These are phyloP conservation scores for Eptatretus atami DNA, from an alignment of 2,797 vertebrate genomes.

Conservation along the genomic window DNA sequence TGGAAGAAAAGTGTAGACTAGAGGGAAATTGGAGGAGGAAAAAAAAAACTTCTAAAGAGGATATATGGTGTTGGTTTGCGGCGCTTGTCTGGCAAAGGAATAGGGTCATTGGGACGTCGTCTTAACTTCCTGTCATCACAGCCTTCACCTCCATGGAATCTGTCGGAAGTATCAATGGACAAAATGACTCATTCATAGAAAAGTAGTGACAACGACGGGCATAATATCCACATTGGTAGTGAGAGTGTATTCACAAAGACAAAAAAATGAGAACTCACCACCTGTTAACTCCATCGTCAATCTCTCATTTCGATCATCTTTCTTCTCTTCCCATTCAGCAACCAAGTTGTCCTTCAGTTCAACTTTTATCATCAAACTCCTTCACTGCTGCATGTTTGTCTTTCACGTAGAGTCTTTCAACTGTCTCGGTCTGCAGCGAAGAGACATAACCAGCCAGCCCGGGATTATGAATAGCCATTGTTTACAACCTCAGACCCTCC, in stretches of 20 bases:
- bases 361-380: conserved; percentile 94
- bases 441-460: not conserved
- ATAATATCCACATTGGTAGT: too few species aligned
- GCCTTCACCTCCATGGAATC: conserved; percentile 99
- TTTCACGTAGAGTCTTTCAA: conserved; percentile 85
- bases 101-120: conserved; percentile 69
- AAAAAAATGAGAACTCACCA: conserved; percentile 19
- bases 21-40: not conserved
- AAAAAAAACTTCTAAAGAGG: conserved; percentile 16
- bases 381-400: conserved; percentile 94
- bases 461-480: too few species aligned
- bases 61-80: conserved; percentile 97
- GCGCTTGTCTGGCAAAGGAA: conserved; percentile 85
- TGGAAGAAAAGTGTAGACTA: too few species aligned
- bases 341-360: conserved; percentile 89
- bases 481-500: too few species aligned
- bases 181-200: not conserved
- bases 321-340: conserved; percentile 73
- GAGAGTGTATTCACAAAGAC: too few species aligned
- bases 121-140: conserved; percentile 88
- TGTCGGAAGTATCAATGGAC: conserved; percentile 12
- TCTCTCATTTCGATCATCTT: conserved; percentile 98
- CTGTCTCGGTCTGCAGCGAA: conserved; percentile 48
- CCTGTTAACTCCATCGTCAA: conserved; percentile 96
- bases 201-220: too few species aligned